Conservation (phyloP, 2,888 invertebrate species). For the Griposia aprilina region DNA sequence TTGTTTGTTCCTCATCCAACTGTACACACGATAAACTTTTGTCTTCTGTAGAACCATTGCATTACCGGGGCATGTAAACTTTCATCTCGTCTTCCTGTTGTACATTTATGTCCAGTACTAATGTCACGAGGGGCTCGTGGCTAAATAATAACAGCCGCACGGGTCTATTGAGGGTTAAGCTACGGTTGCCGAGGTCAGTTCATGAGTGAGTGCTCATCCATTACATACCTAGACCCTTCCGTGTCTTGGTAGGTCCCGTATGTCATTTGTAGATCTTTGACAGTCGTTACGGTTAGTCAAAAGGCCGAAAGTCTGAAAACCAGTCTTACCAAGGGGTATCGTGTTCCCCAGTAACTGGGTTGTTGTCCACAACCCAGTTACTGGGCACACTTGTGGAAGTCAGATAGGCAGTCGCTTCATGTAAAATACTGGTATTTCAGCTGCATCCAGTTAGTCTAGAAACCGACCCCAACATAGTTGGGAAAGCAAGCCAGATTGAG, state of each 20-base stretch:
- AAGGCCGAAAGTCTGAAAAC: not conserved
- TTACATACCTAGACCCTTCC: not conserved
- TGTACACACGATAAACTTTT: conserved; percentile 61
- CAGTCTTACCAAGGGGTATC: no score
- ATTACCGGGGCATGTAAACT: conserved; percentile 34
- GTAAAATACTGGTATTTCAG: not conserved
- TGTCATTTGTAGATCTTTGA: not conserved
- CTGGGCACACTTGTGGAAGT: not conserved
- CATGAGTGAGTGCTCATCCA: not conserved
- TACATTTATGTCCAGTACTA: conserved; percentile 37
- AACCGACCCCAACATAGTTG: not conserved
- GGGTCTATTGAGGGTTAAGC: not conserved
- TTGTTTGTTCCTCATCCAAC: conserved; percentile 63
- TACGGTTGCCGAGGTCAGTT: not conserved
- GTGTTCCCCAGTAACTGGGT: not conserved
- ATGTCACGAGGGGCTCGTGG: not conserved
- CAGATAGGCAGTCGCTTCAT: not conserved
- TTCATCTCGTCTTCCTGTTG: conserved; percentile 35
- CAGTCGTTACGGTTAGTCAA: no score
- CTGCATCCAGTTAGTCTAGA: not conserved
- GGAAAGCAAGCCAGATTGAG: not conserved
- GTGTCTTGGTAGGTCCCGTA: not conserved
- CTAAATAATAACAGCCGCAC: not conserved
- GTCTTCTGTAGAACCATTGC: conserved; percentile 40
- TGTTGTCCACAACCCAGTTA: not conserved